Evolutionary conservation across 64 coral and sea anemone species (phyloP).

Genomic region (Montipora foliosa): DNA sequence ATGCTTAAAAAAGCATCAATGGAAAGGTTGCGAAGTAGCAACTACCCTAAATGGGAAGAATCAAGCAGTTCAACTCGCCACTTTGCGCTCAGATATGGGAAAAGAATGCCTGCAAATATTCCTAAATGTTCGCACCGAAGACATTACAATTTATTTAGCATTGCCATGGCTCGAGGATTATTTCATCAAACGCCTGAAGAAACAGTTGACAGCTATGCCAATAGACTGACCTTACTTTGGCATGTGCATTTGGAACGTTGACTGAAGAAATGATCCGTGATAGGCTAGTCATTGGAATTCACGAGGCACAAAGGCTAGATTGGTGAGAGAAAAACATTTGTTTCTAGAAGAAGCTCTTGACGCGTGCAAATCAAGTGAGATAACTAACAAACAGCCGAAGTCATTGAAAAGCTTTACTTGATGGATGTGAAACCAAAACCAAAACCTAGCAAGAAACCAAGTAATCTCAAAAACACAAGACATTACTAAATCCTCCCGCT

Average conservation of each 20-base stretch:
- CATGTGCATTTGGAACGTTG: conserved; percentile 39
- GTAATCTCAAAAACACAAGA: neutral
- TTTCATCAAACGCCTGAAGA: conserved; percentile 69
- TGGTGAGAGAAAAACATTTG: conserved; percentile 69
- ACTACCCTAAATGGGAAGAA: conserved; percentile 35
- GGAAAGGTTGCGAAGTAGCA: conserved; percentile 64
- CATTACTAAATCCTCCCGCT: neutral
- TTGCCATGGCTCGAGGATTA: conserved; percentile 48
- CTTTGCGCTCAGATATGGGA: conserved; percentile 21
- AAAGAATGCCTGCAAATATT: neutral
- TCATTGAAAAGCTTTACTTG: conserved; percentile 5
- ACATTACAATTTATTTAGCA: conserved; percentile 2
- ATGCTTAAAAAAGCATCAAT: conserved; percentile 54
- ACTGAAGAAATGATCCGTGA: conserved; percentile 58
- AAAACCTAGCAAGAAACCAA: neutral
- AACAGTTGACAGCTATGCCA: conserved; percentile 32
- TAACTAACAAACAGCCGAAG: conserved; percentile 70
- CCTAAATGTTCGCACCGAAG: conserved; percentile 49
- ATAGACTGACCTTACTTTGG: conserved; percentile 17
- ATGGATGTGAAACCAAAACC: neutral
- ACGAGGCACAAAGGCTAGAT: conserved; percentile 44
- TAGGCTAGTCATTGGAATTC: conserved; percentile 59
- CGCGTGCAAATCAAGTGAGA: conserved; percentile 70
- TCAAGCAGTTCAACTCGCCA: conserved; percentile 13
- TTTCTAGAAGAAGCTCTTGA: conserved; percentile 58